Percentiles rank a stretch among this genome's conserved stretches.
These are phyloP conservation scores for Lepidotrigona ventralis DNA, from an alignment of 1,140 invertebrate species.

Conservation along the genomic window DNA sequence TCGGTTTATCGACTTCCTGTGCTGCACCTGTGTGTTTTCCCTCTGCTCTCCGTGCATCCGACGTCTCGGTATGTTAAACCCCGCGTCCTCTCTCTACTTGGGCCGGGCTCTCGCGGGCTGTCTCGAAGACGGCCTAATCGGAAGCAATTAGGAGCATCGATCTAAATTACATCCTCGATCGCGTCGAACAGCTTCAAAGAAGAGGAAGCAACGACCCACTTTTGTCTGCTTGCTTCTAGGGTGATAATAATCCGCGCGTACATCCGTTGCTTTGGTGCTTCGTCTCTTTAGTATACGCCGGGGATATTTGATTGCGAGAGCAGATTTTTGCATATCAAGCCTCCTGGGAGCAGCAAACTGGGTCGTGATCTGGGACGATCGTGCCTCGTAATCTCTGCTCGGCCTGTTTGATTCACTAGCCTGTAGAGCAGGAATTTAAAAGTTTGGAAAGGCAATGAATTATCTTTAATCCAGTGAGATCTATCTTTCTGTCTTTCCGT, in stretches of 20 bases:
- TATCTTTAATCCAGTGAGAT: not conserved
- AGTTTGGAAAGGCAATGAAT: not conserved
- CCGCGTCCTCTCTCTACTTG: slow-evolving; percentile 25
- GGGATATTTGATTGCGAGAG: not conserved
- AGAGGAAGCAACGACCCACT: slow-evolving; percentile 36
- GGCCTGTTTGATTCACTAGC: no score
- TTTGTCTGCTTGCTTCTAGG: not conserved
- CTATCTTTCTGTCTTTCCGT: not conserved
- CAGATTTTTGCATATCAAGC: not conserved
- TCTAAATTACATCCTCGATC: slow-evolving; percentile 39
- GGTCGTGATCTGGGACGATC: not conserved
- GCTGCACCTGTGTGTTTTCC: slow-evolving; percentile 54
- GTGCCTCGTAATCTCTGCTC: not conserved
- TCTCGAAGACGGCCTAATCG: slow-evolving; percentile 41
- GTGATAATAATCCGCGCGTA: not conserved
- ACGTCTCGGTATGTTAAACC: slow-evolving; percentile 39
- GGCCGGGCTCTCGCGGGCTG: slow-evolving; percentile 39
- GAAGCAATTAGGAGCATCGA: slow-evolving; percentile 45
- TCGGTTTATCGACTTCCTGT: slow-evolving; percentile 57
- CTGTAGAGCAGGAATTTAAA: not conserved
- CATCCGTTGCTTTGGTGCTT: not conserved
- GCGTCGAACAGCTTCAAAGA: slow-evolving; percentile 2
- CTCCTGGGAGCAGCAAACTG: not conserved
- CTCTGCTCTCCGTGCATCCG: not conserved
- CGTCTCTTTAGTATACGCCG: no score